These are phyloP conservation scores for Napeogenes sylphis DNA, from an alignment of 2,888 invertebrate species.

Conservation along the genomic window DNA sequence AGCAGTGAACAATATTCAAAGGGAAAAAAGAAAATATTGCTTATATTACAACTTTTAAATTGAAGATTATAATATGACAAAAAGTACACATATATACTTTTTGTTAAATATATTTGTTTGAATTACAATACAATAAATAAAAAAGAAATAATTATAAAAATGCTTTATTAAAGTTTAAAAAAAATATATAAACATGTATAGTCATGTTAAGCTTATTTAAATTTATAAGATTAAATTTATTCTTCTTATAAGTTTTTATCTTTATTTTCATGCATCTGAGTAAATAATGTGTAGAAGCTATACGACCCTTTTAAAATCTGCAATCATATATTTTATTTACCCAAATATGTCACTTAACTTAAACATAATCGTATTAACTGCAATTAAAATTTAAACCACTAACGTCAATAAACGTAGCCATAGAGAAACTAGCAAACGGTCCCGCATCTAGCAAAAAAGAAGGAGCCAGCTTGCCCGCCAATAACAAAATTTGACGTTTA, in stretches of 20 bases:
- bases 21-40: too few relatives aligned
- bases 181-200: too few relatives aligned
- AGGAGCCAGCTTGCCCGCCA: constrained; percentile 48
- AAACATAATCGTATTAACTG: background rate
- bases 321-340: constrained; percentile 15
- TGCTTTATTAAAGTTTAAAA: too few relatives aligned
- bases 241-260: background rate
- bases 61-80: too few relatives aligned
- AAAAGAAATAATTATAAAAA: too few relatives aligned
- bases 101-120: too few relatives aligned
- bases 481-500: constrained; percentile 41
- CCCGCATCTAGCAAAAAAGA: constrained; percentile 48
- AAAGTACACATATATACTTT: too few relatives aligned
- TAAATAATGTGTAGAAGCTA: constrained; percentile 56
- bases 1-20: too few relatives aligned
- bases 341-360: background rate
- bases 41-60: too few relatives aligned
- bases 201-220: too few relatives aligned
- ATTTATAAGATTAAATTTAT: too few relatives aligned
- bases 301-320: constrained; percentile 59
- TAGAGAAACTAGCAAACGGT: constrained; percentile 46
- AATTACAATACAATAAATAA: too few relatives aligned
- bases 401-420: constrained; percentile 57
- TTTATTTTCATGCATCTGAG: constrained; percentile 41
- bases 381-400: constrained; percentile 24